phyloP scores from a whole-genome alignment of 1,140 invertebrate genomes.

The Platyscapa corneri region DNA sequence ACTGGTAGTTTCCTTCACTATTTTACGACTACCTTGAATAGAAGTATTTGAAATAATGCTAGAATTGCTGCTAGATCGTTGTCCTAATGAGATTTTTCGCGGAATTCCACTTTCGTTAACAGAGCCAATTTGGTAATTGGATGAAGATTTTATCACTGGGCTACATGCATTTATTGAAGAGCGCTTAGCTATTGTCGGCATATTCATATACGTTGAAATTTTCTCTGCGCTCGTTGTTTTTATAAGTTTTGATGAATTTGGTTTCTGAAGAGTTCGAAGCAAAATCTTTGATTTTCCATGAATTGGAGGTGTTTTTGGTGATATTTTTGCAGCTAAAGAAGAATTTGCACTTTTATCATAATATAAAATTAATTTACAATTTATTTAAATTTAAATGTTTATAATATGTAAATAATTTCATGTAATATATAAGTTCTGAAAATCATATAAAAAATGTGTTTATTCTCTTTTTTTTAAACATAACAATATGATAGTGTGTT shows the following conservation, averaged over 20 bases:
- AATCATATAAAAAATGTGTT: too few species aligned
- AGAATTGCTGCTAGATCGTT: conserved; percentile 76
- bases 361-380: too few species aligned
- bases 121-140: conserved; percentile 27
- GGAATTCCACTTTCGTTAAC: conserved; percentile 50
- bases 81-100: conserved; percentile 60
- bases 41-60: conserved; percentile 78
- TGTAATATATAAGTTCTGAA: too few species aligned
- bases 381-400: not conserved
- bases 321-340: conserved; percentile 24
- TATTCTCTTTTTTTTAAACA: too few species aligned
- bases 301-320: conserved; percentile 43
- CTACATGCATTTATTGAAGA: conserved; percentile 75
- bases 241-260: conserved; percentile 58
- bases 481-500: too few species aligned
- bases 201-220: conserved; percentile 64
- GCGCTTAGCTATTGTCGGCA: conserved; percentile 58
- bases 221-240: conserved; percentile 68
- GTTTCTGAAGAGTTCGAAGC: conserved; percentile 57
- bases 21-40: conserved; percentile 68
- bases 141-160: conserved; percentile 63
- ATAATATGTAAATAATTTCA: not conserved
- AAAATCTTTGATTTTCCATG: conserved; percentile 60
- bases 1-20: conserved; percentile 84
- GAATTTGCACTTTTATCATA: not conserved